These are phyloP conservation scores for Sebastes vulpes DNA, from an alignment of 2,797 vertebrate genomes.

Conservation along the genomic window DNA sequence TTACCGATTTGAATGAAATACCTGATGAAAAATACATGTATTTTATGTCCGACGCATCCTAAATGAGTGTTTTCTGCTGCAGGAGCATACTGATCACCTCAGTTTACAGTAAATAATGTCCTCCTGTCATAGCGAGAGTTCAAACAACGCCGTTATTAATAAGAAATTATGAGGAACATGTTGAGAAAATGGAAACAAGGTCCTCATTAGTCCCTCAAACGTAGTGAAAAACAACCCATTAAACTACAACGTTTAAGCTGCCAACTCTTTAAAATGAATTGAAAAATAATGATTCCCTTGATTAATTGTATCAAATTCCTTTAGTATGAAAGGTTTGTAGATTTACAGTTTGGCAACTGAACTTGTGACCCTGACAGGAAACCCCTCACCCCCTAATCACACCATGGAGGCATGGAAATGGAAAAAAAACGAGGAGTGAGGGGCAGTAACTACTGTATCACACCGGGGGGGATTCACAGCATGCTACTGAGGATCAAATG, in stretches of 20 bases:
- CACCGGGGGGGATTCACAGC: constrained; percentile 56
- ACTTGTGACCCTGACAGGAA: constrained; percentile 29
- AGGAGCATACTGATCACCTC: neutral
- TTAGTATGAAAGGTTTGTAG: neutral
- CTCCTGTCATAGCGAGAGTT: neutral
- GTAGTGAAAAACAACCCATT: neutral
- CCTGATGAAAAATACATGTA: neutral
- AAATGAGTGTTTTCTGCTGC: neutral
- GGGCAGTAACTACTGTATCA: constrained; percentile 38
- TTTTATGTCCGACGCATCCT: neutral
- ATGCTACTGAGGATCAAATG: constrained; percentile 16
- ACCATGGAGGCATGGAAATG: neutral
- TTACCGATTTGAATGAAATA: neutral
- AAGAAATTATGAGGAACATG: neutral
- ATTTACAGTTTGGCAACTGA: neutral
- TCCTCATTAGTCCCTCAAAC: neutral
- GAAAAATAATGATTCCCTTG: neutral
- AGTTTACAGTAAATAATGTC: neutral
- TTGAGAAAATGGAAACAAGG: neutral
- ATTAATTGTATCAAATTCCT: neutral
- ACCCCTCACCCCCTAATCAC: constrained; percentile 6
- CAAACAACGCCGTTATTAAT: neutral
- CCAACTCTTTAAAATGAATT: neutral
- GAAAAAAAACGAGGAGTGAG: constrained; percentile 22
- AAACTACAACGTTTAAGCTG: neutral